Conservation (phyloP, 64 coral and sea anemone genomes). For the Acropora tenuis region DNA sequence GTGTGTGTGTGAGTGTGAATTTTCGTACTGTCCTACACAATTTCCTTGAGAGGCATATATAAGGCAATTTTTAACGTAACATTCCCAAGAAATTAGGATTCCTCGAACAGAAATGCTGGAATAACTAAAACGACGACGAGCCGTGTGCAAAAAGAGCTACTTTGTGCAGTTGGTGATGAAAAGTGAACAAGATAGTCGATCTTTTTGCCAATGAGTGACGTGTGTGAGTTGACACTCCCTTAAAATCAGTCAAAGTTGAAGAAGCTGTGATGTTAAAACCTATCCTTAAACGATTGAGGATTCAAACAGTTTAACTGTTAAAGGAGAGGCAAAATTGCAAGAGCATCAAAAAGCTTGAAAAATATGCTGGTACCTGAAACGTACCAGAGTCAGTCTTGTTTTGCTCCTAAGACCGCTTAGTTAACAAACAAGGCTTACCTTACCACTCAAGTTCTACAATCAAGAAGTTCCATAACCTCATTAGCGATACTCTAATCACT, state of each 20-base stretch:
- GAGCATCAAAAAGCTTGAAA: too few relatives aligned
- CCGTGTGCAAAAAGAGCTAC: not conserved
- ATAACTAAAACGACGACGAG: not conserved
- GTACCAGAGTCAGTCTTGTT: not conserved
- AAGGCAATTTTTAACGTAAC: not conserved
- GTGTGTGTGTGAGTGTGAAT: not conserved
- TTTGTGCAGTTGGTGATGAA: not conserved
- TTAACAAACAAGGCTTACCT: conserved; percentile 13
- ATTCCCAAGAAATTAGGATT: not conserved
- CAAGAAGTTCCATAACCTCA: conserved; percentile 27
- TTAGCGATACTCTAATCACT: not conserved
- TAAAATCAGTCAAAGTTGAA: not conserved
- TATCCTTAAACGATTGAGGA: not conserved
- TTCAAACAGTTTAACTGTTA: not conserved
- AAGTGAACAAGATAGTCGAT: not conserved
- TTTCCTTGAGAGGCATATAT: conserved; percentile 27
- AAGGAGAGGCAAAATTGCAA: not conserved
- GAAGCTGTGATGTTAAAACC: not conserved
- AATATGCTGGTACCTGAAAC: not conserved
- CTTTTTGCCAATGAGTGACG: not conserved
- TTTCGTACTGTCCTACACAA: not conserved
- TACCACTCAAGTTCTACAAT: conserved; percentile 27
- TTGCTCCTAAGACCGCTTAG: not conserved
- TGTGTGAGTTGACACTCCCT: not conserved
- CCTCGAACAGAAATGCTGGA: not conserved